Percentiles rank a stretch among this genome's conserved stretches.
Evolutionary conservation across 2,113 vertebrate genomes (phyloP).

Genomic region (Carollia perspicillata): DNA sequence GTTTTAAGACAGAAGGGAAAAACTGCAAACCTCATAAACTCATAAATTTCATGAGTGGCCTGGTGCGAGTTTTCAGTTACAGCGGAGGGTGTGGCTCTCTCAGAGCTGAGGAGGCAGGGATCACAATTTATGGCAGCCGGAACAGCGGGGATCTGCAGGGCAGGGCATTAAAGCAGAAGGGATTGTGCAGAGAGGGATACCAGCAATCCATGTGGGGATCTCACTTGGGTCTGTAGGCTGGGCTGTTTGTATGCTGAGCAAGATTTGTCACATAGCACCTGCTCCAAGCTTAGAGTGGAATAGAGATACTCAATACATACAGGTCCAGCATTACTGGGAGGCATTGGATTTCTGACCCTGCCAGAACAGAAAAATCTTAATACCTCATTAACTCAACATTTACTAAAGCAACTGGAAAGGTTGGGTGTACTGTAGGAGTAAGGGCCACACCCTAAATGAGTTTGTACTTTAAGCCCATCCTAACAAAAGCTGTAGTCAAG

Average conservation of each 20-base stretch:
- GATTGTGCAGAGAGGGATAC: neutral
- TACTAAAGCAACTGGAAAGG: neutral
- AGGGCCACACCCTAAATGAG: neutral
- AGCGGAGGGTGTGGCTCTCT: neutral
- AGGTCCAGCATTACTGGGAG: neutral
- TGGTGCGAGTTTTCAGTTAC: neutral
- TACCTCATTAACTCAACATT: neutral
- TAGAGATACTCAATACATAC: neutral
- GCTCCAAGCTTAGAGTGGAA: neutral
- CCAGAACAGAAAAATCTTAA: neutral
- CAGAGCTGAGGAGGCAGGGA: neutral
- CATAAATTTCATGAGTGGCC: neutral
- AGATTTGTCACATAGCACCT: neutral
- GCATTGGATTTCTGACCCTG: neutral
- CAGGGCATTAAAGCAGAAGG: neutral
- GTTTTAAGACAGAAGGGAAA: neutral
- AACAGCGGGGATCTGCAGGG: neutral
- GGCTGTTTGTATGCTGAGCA: neutral
- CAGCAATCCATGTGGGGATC: neutral
- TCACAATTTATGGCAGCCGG: neutral
- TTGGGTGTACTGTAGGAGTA: neutral
- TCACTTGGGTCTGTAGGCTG: neutral
- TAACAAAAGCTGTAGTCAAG: neutral
- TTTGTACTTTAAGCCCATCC: no score
- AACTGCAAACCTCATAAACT: neutral